Evolutionary conservation across 2,888 invertebrate species (phyloP).

Genomic region (Dorcus parallelipipedus): DNA sequence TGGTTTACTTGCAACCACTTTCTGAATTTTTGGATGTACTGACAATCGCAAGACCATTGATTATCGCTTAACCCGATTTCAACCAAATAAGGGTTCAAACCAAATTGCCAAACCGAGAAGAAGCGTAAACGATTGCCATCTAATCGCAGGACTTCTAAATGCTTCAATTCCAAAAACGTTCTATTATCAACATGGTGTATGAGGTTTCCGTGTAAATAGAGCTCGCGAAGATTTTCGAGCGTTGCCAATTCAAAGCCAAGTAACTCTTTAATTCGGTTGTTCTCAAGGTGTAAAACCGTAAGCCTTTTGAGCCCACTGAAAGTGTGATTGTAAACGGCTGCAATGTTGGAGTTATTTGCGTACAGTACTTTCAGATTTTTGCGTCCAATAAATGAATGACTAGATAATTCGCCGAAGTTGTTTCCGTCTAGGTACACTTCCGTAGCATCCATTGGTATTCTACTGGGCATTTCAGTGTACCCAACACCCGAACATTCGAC

Average conservation of each 20-base stretch:
- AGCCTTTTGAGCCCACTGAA: conserved; percentile 83
- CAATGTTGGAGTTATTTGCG: conserved; percentile 85
- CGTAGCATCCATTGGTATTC: conserved; percentile 93
- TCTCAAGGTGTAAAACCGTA: conserved; percentile 79
- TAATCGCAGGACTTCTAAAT: conserved; percentile 78
- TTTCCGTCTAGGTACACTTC: conserved; percentile 93
- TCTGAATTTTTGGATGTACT: conserved; percentile 74
- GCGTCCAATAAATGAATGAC: conserved; percentile 87
- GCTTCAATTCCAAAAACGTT: conserved; percentile 76
- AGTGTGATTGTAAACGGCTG: conserved; percentile 81
- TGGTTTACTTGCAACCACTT: conserved; percentile 75
- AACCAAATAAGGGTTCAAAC: conserved; percentile 80
- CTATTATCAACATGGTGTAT: conserved; percentile 80
- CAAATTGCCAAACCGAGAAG: conserved; percentile 84
- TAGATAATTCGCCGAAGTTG: conserved; percentile 79
- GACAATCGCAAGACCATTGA: conserved; percentile 90
- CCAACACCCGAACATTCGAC: conserved; percentile 84
- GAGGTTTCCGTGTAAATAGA: conserved; percentile 84
- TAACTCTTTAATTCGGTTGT: conserved; percentile 76
- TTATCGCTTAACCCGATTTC: conserved; percentile 81
- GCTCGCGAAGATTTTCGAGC: conserved; percentile 76
- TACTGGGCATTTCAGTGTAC: conserved; percentile 78
- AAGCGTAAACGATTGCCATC: conserved; percentile 80
- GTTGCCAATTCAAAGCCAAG: conserved; percentile 80
- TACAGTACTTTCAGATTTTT: conserved; percentile 85